Evolutionary conservation across 53 echinoderm and acorn worm genomes (phyloP).

Genomic region (Holothuria scabra): DNA sequence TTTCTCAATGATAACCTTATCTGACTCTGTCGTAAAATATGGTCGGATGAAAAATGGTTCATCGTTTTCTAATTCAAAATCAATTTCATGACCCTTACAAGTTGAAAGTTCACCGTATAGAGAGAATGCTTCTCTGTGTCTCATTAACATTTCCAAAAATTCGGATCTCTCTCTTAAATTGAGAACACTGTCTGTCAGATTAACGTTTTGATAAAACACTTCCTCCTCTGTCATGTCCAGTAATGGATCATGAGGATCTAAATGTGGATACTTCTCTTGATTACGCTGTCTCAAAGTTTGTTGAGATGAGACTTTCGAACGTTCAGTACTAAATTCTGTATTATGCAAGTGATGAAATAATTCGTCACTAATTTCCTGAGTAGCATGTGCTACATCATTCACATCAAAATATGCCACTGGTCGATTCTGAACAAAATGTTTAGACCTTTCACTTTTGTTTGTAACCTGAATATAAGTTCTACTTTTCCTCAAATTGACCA

Average conservation of each 20-base stretch:
- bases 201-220: slow-evolving; percentile 23
- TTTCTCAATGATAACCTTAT: slow-evolving; percentile 36
- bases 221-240: slow-evolving; percentile 49
- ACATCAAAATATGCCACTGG: not conserved
- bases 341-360: not conserved
- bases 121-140: slow-evolving; percentile 56
- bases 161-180: not conserved
- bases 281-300: slow-evolving; percentile 31
- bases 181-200: slow-evolving; percentile 38
- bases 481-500: not conserved
- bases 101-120: slow-evolving; percentile 48
- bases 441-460: not conserved
- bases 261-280: slow-evolving; percentile 41
- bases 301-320: slow-evolving; percentile 5
- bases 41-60: slow-evolving; percentile 13
- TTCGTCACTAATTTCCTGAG: not conserved
- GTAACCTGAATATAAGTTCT: slow-evolving; percentile 9
- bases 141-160: slow-evolving; percentile 2
- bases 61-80: slow-evolving; percentile 51
- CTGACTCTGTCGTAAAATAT: slow-evolving; percentile 48
- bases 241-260: slow-evolving; percentile 36
- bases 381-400: slow-evolving; percentile 1
- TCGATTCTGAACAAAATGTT: not conserved
- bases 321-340: not conserved
- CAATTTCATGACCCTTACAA: slow-evolving; percentile 53